A percentile compares a stretch with the other conserved stretches of the same genome.
Evolutionary conservation across 2,888 invertebrate genomes (phyloP).

Genomic region (Drepana falcataria): DNA sequence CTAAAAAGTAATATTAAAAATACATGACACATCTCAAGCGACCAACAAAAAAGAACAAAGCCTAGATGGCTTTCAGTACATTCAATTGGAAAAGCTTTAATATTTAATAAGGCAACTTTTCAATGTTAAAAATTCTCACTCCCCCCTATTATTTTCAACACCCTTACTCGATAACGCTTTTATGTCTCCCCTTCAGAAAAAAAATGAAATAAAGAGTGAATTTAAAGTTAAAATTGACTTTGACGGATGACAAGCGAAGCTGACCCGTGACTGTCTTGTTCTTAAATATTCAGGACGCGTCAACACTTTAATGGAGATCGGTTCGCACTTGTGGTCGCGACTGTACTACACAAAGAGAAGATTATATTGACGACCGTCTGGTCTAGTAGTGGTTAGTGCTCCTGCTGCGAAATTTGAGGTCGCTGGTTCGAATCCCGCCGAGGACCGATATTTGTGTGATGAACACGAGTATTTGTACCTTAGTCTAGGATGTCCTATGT

Average conservation of each 20-base stretch:
- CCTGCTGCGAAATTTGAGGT: no score
- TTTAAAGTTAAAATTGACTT: conserved; percentile 74
- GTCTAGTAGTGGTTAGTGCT: no score
- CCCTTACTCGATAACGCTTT: conserved; percentile 70
- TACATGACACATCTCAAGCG: background rate
- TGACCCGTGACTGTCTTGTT: conserved; percentile 63
- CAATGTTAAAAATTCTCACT: conserved; percentile 56
- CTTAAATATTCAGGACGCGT: conserved; percentile 62
- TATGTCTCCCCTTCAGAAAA: conserved; percentile 50
- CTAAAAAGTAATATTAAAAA: background rate
- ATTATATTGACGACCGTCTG: background rate
- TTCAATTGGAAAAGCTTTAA: conserved; percentile 43
- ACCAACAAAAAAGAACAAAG: conserved; percentile 1
- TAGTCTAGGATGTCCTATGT: no score
- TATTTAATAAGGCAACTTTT: conserved; percentile 62
- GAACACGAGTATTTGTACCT: no score
- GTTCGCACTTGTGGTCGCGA: conserved; percentile 22
- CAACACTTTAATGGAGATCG: conserved; percentile 44
- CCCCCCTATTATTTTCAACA: conserved; percentile 56
- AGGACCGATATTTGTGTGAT: no score
- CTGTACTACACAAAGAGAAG: conserved; percentile 4
- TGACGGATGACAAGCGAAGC: conserved; percentile 61
- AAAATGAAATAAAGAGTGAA: conserved; percentile 60
- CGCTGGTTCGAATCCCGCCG: no score
- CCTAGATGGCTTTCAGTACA: conserved; percentile 17